A percentile compares a stretch with the other conserved stretches of the same genome.
phyloP scores from a whole-genome alignment of 2,113 vertebrate species.

The Trematomus loennbergii region DNA sequence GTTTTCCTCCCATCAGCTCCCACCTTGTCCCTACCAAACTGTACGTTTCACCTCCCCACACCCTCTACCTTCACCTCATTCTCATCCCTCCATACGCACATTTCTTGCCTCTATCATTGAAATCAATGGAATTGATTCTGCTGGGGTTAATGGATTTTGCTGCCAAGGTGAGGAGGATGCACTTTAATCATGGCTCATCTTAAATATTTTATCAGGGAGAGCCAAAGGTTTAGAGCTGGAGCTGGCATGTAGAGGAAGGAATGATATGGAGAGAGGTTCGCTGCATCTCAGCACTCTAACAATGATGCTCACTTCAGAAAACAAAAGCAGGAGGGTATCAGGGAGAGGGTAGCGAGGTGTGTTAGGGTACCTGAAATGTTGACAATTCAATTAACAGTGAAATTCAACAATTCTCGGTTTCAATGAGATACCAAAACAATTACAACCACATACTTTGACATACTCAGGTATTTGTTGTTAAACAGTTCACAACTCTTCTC shows the following conservation, averaged over 20 bases:
- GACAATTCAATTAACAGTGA: no score
- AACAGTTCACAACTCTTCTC: no score
- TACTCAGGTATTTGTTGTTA: no score
- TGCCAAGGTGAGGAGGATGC: conserved; percentile 81
- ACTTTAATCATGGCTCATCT: conserved; percentile 82
- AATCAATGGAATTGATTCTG: conserved; percentile 82
- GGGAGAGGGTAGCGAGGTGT: background rate
- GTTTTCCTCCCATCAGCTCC: conserved; percentile 15
- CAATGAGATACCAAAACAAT: no score
- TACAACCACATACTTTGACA: no score
- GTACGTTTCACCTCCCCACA: conserved; percentile 55
- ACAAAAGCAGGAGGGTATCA: conserved; percentile 12
- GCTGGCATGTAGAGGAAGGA: conserved; percentile 56
- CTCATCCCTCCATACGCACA: conserved; percentile 55
- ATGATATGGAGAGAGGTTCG: conserved; percentile 53
- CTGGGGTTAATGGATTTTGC: conserved; percentile 81
- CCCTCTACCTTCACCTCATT: conserved; percentile 60
- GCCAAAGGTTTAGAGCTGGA: conserved; percentile 74
- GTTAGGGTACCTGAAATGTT: no score
- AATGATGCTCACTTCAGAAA: conserved; percentile 39
- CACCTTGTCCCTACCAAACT: conserved; percentile 13
- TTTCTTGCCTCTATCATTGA: conserved; percentile 75
- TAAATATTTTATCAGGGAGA: conserved; percentile 83
- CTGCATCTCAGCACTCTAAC: conserved; percentile 50
- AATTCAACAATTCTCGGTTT: no score